phyloP scores from a whole-genome alignment of 2,888 invertebrate genomes.

The Agelastica alni region DNA sequence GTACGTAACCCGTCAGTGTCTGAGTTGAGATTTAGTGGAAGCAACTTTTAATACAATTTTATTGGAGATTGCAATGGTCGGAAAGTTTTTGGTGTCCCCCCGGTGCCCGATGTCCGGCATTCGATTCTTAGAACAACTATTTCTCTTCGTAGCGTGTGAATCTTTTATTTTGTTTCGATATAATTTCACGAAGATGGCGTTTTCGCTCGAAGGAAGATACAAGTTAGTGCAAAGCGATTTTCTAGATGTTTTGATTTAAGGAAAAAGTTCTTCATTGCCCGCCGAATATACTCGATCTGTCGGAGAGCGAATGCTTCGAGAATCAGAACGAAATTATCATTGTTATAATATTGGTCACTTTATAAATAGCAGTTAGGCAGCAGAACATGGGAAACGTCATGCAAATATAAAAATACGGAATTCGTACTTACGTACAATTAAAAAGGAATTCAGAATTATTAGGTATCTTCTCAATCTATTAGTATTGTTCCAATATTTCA shows the following conservation, averaged over 20 bases:
- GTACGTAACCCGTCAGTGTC: constrained; percentile 41
- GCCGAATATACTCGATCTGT: background rate
- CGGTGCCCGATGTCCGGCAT: constrained; percentile 30
- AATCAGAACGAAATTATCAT: too few relatives aligned
- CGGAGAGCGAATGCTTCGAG: too few relatives aligned
- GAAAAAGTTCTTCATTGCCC: background rate
- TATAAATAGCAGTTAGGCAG: too few relatives aligned
- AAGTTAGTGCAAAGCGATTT: background rate
- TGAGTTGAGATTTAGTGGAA: constrained; percentile 43
- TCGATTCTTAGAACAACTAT: constrained; percentile 36
- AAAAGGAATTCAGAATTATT: too few relatives aligned
- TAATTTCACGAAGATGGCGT: constrained; percentile 1
- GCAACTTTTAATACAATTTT: constrained; percentile 46
- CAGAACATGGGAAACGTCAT: too few relatives aligned
- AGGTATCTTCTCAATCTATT: too few relatives aligned
- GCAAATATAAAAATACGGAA: too few relatives aligned
- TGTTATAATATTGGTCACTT: too few relatives aligned
- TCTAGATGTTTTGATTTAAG: too few relatives aligned
- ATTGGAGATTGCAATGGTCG: constrained; percentile 40
- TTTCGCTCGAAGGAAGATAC: background rate
- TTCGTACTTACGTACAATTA: too few relatives aligned
- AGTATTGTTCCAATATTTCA: too few relatives aligned
- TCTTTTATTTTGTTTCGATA: constrained; percentile 9
- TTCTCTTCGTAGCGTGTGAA: constrained; percentile 14
- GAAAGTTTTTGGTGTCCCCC: constrained; percentile 35